Evolutionary conservation across 2,888 invertebrate genomes (phyloP).

Genomic region (Cryptocephalus moraei): DNA sequence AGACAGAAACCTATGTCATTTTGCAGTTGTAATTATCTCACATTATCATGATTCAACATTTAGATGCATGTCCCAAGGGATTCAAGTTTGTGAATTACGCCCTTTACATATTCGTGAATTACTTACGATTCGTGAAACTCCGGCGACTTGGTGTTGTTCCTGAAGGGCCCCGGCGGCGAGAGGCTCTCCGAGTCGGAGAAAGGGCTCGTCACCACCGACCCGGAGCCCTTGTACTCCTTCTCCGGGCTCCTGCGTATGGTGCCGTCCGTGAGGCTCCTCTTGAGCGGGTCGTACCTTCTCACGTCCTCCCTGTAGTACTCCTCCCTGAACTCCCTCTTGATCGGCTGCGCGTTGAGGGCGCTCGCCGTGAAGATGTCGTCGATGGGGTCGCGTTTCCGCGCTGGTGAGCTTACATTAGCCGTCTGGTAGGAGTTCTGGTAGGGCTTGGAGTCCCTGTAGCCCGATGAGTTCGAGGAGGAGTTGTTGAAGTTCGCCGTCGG

Average conservation of each 20-base stretch:
- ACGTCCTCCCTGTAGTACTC: constrained; percentile 34
- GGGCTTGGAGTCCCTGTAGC: constrained; percentile 22
- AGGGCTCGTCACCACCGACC: constrained; percentile 26
- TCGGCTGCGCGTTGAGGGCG: constrained; percentile 32
- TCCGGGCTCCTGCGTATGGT: constrained; percentile 30
- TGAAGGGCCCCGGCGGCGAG: constrained; percentile 35
- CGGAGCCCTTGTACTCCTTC: constrained; percentile 25
- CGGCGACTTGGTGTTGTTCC: constrained; percentile 34
- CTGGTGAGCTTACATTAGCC: constrained; percentile 5
- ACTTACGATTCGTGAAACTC: constrained; percentile 44
- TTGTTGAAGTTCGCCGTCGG: constrained; percentile 26
- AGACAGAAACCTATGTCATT: too few relatives aligned
- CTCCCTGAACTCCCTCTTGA: constrained; percentile 33
- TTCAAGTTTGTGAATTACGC: too few relatives aligned
- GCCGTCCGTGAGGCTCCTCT: constrained; percentile 36
- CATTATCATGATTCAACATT: too few relatives aligned
- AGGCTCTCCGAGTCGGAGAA: constrained; percentile 38
- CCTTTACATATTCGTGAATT: too few relatives aligned
- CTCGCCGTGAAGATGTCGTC: constrained; percentile 37
- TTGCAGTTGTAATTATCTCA: too few relatives aligned
- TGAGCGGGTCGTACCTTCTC: constrained; percentile 33
- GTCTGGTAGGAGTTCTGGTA: constrained; percentile 14
- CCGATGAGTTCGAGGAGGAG: constrained; percentile 18
- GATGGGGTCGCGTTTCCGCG: constrained; percentile 29
- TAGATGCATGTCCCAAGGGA: too few relatives aligned